Conservation (phyloP, 2,113 vertebrate genomes). For the Hippocampus mohnikei region DNA sequence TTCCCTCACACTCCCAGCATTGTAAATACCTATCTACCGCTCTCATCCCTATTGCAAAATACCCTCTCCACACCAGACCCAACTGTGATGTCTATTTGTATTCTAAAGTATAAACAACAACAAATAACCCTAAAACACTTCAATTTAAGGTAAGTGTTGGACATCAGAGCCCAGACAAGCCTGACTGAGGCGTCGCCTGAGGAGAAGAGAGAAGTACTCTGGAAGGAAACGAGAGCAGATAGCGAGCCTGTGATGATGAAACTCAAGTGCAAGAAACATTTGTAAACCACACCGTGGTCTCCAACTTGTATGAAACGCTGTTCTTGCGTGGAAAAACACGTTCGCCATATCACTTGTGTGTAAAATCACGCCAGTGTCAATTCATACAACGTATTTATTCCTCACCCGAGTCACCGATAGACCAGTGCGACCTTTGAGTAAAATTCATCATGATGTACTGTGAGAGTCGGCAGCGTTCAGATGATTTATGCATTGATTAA, state of each 20-base stretch:
- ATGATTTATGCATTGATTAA: constrained; percentile 11
- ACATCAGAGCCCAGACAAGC: constrained; percentile 24
- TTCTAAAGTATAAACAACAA: not conserved
- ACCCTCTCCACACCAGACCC: not conserved
- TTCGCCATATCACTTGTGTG: constrained; percentile 19
- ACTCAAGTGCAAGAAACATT: constrained; percentile 62
- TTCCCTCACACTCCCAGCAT: not conserved
- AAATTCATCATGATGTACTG: not conserved
- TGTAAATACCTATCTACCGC: not conserved
- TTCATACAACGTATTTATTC: not conserved
- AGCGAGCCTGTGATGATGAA: constrained; percentile 59
- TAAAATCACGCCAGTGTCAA: constrained; percentile 16
- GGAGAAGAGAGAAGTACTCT: constrained; percentile 7
- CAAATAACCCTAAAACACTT: constrained; percentile 6
- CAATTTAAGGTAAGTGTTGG: constrained; percentile 31
- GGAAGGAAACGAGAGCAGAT: constrained; percentile 8
- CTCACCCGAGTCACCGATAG: not conserved
- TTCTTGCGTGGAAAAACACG: constrained; percentile 35
- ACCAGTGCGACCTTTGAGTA: not conserved
- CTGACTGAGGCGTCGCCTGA: constrained; percentile 10
- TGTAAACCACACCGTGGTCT: constrained; percentile 41
- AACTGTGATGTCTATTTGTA: not conserved
- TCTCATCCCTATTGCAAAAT: not conserved
- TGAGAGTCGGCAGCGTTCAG: not conserved
- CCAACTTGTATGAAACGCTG: constrained; percentile 45